Percentiles rank a stretch among this genome's conserved stretches.
Evolutionary conservation across 1,140 invertebrate species (phyloP).

Genomic region (Ridgeia piscesae): DNA sequence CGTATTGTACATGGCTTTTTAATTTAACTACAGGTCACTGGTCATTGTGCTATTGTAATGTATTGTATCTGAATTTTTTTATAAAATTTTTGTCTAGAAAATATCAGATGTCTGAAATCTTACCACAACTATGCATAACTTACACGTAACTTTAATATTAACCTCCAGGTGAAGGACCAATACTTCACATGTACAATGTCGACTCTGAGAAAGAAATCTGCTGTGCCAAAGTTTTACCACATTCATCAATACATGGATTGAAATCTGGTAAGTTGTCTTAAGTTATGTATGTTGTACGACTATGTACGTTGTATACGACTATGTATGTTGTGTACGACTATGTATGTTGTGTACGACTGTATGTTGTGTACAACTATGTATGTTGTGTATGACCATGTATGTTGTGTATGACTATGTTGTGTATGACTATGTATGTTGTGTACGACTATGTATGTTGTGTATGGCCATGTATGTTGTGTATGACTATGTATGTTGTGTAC

Average conservation of each 20-base stretch:
- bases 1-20: neutral
- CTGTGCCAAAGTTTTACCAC: neutral
- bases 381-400: no score
- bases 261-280: neutral
- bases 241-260: neutral
- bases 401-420: no score
- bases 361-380: no score
- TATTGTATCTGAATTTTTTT: neutral
- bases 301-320: no score
- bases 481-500: no score
- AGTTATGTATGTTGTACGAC: neutral
- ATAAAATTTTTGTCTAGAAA: neutral
- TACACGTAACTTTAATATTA: neutral
- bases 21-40: no score
- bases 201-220: neutral
- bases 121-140: neutral
- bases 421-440: no score
- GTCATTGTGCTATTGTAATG: no score
- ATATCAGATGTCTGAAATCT: neutral
- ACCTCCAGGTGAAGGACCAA: neutral
- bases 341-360: no score
- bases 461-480: no score
- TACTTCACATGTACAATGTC: neutral
- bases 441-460: no score
- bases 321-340: no score